Evolutionary conservation across 2,888 invertebrate genomes (phyloP).

Genomic region (Trichopria drosophilae): DNA sequence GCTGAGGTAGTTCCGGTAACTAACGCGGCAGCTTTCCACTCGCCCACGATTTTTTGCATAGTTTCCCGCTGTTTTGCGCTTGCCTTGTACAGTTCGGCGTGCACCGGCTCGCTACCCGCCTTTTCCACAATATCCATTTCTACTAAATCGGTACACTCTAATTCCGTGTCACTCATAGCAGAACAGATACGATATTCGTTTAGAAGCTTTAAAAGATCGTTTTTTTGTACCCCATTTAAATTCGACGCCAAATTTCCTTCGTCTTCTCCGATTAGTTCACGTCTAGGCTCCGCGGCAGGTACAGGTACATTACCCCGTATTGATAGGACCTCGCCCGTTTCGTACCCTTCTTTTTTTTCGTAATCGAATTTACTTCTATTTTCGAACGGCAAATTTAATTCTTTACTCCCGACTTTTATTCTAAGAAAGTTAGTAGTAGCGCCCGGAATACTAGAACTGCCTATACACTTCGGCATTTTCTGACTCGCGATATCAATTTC

Average conservation of each 20-base stretch:
- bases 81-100: constrained; percentile 17
- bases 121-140: constrained; percentile 1
- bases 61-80: constrained; percentile 20
- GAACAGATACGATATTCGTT: constrained; percentile 23
- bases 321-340: background rate
- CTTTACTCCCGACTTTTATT: background rate
- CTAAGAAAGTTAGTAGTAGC: background rate
- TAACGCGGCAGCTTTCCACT: constrained; percentile 31
- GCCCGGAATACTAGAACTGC: background rate
- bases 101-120: constrained; percentile 8
- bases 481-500: background rate
- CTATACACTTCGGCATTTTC: constrained; percentile 10
- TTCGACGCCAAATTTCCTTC: background rate
- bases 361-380: constrained; percentile 3
- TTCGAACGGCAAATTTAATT: constrained; percentile 6
- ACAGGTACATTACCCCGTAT: background rate
- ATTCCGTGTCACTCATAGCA: constrained; percentile 21
- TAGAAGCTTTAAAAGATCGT: constrained; percentile 5
- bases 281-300: constrained; percentile 2
- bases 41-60: constrained; percentile 17
- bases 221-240: background rate
- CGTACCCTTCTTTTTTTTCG: too few relatives aligned
- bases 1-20: constrained; percentile 21
- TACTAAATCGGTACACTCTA: constrained; percentile 4
- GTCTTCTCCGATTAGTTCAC: background rate